Percentiles rank a stretch among this genome's conserved stretches.
These are phyloP conservation scores for Euglossa dilemma DNA, from an alignment of 1,140 invertebrate genomes.

Conservation along the genomic window DNA sequence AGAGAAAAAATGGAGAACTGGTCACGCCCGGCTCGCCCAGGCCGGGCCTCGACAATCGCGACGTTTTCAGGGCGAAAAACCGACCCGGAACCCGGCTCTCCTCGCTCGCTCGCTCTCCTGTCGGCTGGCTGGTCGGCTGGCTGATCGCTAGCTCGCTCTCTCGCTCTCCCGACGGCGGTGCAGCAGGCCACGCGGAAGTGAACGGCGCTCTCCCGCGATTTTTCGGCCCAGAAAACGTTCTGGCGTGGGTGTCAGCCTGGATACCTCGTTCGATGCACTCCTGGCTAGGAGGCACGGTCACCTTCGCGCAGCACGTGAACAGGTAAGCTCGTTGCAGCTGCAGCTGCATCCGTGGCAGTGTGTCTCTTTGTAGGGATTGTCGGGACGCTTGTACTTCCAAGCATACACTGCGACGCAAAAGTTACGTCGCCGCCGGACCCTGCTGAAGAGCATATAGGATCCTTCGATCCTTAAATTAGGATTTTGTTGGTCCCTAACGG, in stretches of 20 bases:
- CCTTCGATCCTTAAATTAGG: too few relatives aligned
- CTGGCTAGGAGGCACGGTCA: slow-evolving; percentile 56
- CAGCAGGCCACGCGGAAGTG: slow-evolving; percentile 74
- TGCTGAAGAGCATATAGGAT: too few relatives aligned
- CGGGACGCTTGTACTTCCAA: too few relatives aligned
- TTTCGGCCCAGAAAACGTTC: slow-evolving; percentile 75
- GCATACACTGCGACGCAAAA: too few relatives aligned
- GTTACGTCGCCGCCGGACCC: too few relatives aligned
- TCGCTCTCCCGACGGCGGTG: slow-evolving; percentile 18
- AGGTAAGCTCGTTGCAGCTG: slow-evolving; percentile 33
- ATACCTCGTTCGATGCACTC: slow-evolving; percentile 72
- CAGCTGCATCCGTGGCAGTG: slow-evolving; percentile 12
- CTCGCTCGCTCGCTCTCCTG: not conserved
- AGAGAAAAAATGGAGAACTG: slow-evolving; percentile 56
- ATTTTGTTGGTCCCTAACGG: too few relatives aligned
- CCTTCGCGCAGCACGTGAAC: slow-evolving; percentile 56
- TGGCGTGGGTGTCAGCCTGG: slow-evolving; percentile 74
- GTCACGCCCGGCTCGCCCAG: slow-evolving; percentile 66
- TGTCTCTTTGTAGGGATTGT: not conserved
- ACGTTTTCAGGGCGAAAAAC: slow-evolving; percentile 74
- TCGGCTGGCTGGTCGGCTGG: not conserved
- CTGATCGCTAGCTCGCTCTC: not conserved
- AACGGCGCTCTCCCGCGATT: slow-evolving; percentile 71
- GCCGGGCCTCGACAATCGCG: slow-evolving; percentile 67
- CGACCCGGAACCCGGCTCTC: slow-evolving; percentile 67